A percentile compares a stretch with the other conserved stretches of the same genome.
Conservation (phyloP, 2,888 invertebrate genomes). For the Ischnura elegans region DNA sequence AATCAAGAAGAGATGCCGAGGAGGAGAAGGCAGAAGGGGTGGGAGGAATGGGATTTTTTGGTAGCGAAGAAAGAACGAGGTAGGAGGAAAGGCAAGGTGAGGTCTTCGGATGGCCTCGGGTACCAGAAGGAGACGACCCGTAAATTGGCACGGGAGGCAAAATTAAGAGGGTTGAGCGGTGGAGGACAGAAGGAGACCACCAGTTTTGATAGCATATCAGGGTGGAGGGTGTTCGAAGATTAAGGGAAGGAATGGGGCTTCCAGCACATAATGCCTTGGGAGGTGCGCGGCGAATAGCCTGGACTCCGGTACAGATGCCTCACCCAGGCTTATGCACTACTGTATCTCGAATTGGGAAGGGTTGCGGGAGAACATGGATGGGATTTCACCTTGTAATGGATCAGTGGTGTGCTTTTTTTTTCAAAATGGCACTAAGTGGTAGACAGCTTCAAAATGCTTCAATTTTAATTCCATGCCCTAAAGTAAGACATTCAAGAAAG, state of each 20-base stretch:
- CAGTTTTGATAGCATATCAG: constrained; percentile 11
- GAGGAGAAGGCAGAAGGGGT: not conserved
- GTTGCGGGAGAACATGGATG: not conserved
- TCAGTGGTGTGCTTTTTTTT: too few relatives aligned
- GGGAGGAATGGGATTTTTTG: not conserved
- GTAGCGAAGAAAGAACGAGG: not conserved
- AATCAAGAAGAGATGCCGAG: constrained; percentile 1
- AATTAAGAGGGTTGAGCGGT: not conserved
- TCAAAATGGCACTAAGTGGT: too few relatives aligned
- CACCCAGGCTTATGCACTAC: not conserved
- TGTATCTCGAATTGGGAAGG: not conserved
- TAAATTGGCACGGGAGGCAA: constrained; percentile 48
- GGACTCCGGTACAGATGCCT: too few relatives aligned
- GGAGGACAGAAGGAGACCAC: constrained; percentile 24
- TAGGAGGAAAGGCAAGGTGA: not conserved
- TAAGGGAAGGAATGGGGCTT: constrained; percentile 47
- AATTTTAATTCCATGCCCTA: too few relatives aligned
- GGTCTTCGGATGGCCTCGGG: constrained; percentile 48
- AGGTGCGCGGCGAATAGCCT: not conserved
- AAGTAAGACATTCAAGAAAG: too few relatives aligned
- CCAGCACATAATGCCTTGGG: not conserved
- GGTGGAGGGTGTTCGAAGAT: constrained; percentile 16
- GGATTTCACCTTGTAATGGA: too few relatives aligned
- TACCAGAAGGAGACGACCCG: constrained; percentile 45
- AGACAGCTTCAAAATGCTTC: too few relatives aligned